These are phyloP conservation scores for Acestrorhynchus altus DNA, from an alignment of 2,797 vertebrate species.

Conservation along the genomic window DNA sequence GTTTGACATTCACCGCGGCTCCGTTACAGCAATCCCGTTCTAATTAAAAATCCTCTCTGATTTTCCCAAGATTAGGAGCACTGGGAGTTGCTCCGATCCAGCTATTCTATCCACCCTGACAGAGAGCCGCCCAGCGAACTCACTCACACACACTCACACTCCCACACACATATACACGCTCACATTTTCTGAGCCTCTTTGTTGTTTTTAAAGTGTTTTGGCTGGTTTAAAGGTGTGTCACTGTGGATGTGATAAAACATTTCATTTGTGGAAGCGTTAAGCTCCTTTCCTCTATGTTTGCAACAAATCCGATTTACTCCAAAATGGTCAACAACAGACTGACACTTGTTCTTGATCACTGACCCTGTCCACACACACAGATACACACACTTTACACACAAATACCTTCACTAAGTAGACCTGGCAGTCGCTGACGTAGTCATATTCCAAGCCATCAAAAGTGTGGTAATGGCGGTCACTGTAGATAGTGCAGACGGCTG, in stretches of 20 bases:
- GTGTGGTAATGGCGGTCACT: slow-evolving; percentile 96
- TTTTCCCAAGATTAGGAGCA: slow-evolving; percentile 77
- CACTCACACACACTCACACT: slow-evolving; percentile 2
- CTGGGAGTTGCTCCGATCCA: slow-evolving; percentile 71
- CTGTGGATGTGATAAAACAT: slow-evolving; percentile 43
- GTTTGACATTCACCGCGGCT: slow-evolving; percentile 73
- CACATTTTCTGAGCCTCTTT: slow-evolving; percentile 42
- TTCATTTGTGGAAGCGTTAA: slow-evolving; percentile 43
- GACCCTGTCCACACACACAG: slow-evolving; percentile 19
- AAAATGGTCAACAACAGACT: slow-evolving; percentile 25
- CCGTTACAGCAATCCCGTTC: slow-evolving; percentile 78
- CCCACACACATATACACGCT: slow-evolving; percentile 10
- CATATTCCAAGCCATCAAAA: slow-evolving; percentile 96
- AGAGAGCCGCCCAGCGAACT: slow-evolving; percentile 43
- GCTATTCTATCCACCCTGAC: slow-evolving; percentile 68
- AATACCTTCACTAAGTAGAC: slow-evolving; percentile 91
- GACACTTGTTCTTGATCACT: slow-evolving; percentile 2
- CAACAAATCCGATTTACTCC: slow-evolving; percentile 34
- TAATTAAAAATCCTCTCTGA: slow-evolving; percentile 85
- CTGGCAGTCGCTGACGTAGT: slow-evolving; percentile 95
- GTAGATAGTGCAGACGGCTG: slow-evolving; percentile 93
- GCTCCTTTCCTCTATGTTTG: slow-evolving; percentile 32
- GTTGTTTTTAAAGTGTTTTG: slow-evolving; percentile 34
- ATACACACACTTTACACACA: background rate
- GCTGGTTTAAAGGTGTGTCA: slow-evolving; percentile 45